Conservation (phyloP, 1,140 invertebrate species). For the Tetranychus urticae region DNA sequence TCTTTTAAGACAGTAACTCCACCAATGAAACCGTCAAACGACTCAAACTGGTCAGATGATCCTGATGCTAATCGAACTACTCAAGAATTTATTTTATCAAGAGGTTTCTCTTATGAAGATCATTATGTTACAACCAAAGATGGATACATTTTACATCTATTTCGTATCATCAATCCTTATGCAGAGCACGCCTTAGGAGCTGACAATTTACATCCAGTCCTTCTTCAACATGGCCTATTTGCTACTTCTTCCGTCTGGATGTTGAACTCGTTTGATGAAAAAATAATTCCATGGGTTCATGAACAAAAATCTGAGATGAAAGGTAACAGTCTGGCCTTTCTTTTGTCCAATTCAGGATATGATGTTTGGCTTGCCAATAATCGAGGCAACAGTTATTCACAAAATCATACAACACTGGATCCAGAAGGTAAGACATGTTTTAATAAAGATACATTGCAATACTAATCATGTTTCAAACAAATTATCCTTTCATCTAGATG, state of each 20-base stretch:
- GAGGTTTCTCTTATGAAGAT: neutral
- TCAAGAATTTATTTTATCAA: neutral
- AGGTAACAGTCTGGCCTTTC: neutral
- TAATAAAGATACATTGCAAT: too few species aligned
- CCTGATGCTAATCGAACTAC: neutral
- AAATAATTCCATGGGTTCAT: neutral
- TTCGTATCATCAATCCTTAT: neutral
- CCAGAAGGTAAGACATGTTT: too few species aligned
- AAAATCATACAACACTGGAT: slow-evolving; percentile 11
- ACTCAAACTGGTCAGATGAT: neutral
- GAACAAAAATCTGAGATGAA: neutral
- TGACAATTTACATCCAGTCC: slow-evolving; percentile 17
- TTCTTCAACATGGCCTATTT: slow-evolving; percentile 47
- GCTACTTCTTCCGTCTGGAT: slow-evolving; percentile 49
- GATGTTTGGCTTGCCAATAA: slow-evolving; percentile 20
- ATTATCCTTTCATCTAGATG: too few species aligned
- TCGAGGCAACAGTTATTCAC: slow-evolving; percentile 17
- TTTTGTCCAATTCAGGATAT: slow-evolving; percentile 5
- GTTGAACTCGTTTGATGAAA: slow-evolving; percentile 15
- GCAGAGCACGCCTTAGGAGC: too few species aligned
- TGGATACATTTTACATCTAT: neutral
- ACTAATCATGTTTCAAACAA: too few species aligned
- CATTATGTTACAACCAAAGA: neutral
- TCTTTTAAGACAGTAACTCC: too few species aligned
- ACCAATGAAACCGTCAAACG: too few species aligned